Percentiles rank a stretch among this genome's conserved stretches.
These are phyloP conservation scores for Salvelinus sp. DNA, from an alignment of 2,113 vertebrate species.

Conservation along the genomic window DNA sequence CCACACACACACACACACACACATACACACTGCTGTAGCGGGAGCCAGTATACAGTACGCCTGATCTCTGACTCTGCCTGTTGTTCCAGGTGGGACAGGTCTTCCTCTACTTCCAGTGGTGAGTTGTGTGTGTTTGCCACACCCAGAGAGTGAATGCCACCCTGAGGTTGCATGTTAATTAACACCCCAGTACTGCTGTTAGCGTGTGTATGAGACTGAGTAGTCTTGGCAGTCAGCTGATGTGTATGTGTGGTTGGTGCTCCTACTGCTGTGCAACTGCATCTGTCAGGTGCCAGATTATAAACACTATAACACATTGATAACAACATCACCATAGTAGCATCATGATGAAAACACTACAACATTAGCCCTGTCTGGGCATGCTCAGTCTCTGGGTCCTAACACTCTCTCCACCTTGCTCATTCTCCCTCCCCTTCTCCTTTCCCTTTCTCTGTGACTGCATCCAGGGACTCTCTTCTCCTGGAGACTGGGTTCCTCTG, in stretches of 20 bases:
- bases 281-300: neutral
- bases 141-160: neutral
- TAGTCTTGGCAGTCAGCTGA: neutral
- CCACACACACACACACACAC: no score
- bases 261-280: constrained; percentile 19
- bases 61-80: constrained; percentile 2
- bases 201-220: constrained; percentile 6
- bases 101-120: constrained; percentile 98
- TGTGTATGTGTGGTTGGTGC: neutral
- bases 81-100: constrained; percentile 89
- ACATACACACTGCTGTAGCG: neutral
- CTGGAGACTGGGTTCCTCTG: constrained; percentile 89
- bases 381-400: neutral
- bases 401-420: neutral
- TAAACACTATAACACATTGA: neutral
- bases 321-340: neutral
- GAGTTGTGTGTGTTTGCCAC: constrained; percentile 66
- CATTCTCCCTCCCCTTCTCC: neutral
- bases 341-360: neutral
- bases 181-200: constrained; percentile 1
- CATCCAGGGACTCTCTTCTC: constrained; percentile 86
- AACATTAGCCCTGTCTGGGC: neutral
- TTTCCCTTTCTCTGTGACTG: neutral
- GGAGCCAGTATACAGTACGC: neutral
- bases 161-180: constrained; percentile 10